phyloP scores from a whole-genome alignment of 2,113 vertebrate species.

The Labrus mixtus region DNA sequence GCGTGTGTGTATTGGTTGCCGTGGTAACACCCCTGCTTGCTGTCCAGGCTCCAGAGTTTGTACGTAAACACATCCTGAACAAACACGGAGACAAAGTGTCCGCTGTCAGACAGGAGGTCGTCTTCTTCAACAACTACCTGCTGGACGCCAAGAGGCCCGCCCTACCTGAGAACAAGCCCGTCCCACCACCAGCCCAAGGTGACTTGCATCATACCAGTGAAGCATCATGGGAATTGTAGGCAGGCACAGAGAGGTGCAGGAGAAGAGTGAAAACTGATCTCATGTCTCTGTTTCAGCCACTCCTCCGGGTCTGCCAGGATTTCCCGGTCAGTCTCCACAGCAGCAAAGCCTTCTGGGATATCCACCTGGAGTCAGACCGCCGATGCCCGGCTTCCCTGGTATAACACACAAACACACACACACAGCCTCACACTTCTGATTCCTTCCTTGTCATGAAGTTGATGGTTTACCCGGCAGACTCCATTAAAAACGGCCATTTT shows the following conservation, averaged over 20 bases:
- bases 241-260: not conserved
- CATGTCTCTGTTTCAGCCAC: conserved; percentile 37
- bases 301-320: conserved; percentile 78
- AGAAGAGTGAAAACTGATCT: not conserved
- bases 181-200: conserved; percentile 87
- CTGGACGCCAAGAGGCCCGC: conserved; percentile 90
- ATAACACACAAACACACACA: too few species aligned
- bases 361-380: conserved; percentile 85
- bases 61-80: conserved; percentile 95
- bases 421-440: not conserved
- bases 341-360: conserved; percentile 82
- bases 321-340: conserved; percentile 69
- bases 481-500: too few species aligned
- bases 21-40: not conserved
- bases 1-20: too few species aligned
- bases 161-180: conserved; percentile 90
- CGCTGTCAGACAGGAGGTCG: conserved; percentile 91
- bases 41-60: conserved; percentile 92
- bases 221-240: not conserved
- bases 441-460: too few species aligned
- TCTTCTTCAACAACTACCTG: conserved; percentile 93
- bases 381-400: conserved; percentile 73
- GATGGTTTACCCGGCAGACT: too few species aligned
- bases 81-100: conserved; percentile 92
- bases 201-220: not conserved